Percentiles rank a stretch among this genome's conserved stretches.
Evolutionary conservation across 92 coral and sea anemone genomes (phyloP).

Genomic region (Ricordea florida): DNA sequence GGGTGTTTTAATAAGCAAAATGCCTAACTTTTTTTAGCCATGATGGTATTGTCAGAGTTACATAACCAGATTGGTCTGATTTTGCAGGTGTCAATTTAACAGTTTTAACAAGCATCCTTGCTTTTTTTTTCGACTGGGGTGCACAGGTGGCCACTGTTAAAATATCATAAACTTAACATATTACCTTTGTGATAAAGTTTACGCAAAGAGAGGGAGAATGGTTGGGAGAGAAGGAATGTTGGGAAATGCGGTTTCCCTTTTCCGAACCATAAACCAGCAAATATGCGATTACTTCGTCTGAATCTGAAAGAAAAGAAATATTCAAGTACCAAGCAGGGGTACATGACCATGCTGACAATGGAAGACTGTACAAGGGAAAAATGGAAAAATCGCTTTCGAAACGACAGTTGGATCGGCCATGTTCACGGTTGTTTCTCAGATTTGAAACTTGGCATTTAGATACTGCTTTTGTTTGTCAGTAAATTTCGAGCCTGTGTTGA

Average conservation of each 20-base stretch:
- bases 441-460: too few relatives aligned
- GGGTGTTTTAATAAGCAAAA: background rate
- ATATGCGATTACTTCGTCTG: conserved; percentile 20
- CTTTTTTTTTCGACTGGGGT: too few relatives aligned
- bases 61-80: background rate
- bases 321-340: too few relatives aligned
- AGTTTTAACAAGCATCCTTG: background rate
- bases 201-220: conserved; percentile 21
- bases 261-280: conserved; percentile 52
- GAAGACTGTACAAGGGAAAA: too few relatives aligned
- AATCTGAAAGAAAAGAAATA: background rate
- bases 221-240: conserved; percentile 42
- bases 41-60: background rate
- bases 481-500: too few relatives aligned
- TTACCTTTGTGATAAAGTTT: conserved; percentile 29
- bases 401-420: too few relatives aligned
- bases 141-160: too few relatives aligned
- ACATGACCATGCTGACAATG: too few relatives aligned
- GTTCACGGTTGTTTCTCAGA: too few relatives aligned
- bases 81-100: background rate
- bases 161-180: too few relatives aligned
- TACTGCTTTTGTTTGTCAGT: too few relatives aligned
- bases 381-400: too few relatives aligned
- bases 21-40: background rate
- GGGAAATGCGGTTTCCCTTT: conserved; percentile 58